Evolutionary conservation across 1,140 invertebrate genomes (phyloP).

Genomic region (Drosophila erecta): DNA sequence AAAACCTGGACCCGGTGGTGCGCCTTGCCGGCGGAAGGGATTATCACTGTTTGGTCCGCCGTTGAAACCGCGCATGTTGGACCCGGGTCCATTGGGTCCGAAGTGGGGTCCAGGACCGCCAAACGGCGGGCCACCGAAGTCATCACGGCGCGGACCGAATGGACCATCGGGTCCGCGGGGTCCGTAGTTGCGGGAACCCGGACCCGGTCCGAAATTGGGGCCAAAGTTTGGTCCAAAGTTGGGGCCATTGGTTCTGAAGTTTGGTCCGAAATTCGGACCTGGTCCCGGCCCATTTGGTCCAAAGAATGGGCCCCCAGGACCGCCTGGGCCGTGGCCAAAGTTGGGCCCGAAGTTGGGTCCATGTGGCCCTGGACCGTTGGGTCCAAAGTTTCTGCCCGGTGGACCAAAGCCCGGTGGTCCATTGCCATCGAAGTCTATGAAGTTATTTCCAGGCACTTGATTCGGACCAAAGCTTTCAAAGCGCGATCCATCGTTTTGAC

Average conservation of each 20-base stretch:
- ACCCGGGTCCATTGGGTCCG: conserved; percentile 25
- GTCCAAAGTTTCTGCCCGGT: conserved; percentile 21
- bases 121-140: conserved; percentile 31
- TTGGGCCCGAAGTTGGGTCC: conserved; percentile 34
- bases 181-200: neutral
- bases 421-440: conserved; percentile 27
- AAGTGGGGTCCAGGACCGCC: conserved; percentile 29
- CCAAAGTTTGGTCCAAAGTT: conserved; percentile 46
- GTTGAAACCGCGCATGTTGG: conserved; percentile 36
- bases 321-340: conserved; percentile 11
- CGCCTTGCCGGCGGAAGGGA: conserved; percentile 60
- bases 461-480: conserved; percentile 18
- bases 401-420: conserved; percentile 16
- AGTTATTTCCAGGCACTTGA: conserved; percentile 22
- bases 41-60: conserved; percentile 45
- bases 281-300: conserved; percentile 18
- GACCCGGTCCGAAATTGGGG: neutral
- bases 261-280: conserved; percentile 10
- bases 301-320: conserved; percentile 23
- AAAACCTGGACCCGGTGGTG: conserved; percentile 39
- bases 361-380: conserved; percentile 2
- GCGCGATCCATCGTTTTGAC: neutral
- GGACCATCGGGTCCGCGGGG: conserved; percentile 23
- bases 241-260: conserved; percentile 12
- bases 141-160: conserved; percentile 46